These are phyloP conservation scores for Rhinichthys osculus DNA, from an alignment of 2,797 vertebrate species.

Conservation along the genomic window DNA sequence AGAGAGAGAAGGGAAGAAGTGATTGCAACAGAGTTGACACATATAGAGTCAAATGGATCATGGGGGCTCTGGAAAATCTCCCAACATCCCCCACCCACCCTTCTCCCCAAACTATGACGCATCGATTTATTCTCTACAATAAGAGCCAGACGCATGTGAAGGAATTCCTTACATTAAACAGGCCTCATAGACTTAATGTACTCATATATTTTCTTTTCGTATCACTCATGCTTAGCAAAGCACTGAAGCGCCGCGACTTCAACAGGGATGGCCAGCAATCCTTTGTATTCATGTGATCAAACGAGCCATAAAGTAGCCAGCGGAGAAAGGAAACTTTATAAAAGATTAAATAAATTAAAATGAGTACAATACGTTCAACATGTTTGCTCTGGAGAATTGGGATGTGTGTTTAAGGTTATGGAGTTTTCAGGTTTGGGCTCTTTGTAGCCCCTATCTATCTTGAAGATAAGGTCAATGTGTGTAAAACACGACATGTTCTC, in stretches of 20 bases:
- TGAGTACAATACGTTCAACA: slow-evolving; percentile 25
- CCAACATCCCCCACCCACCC: slow-evolving; percentile 34
- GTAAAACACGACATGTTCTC: neutral
- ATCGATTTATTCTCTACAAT: slow-evolving; percentile 57
- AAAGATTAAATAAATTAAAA: slow-evolving; percentile 32
- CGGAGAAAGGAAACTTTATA: neutral
- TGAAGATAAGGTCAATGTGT: neutral
- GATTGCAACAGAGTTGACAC: slow-evolving; percentile 59
- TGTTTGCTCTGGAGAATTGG: slow-evolving; percentile 10
- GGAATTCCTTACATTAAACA: slow-evolving; percentile 43
- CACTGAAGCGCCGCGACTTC: neutral
- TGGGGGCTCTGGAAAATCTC: slow-evolving; percentile 60
- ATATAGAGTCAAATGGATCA: slow-evolving; percentile 53
- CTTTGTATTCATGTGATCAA: slow-evolving; percentile 43
- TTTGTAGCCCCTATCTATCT: neutral
- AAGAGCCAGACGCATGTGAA: slow-evolving; percentile 51
- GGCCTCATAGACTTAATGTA: slow-evolving; percentile 46
- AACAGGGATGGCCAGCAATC: slow-evolving; percentile 32
- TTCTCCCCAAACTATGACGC: slow-evolving; percentile 55
- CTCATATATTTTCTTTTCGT: slow-evolving; percentile 30
- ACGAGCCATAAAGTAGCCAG: slow-evolving; percentile 25
- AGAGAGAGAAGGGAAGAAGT: slow-evolving; percentile 40
- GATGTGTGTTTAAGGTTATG: neutral
- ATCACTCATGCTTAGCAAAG: slow-evolving; percentile 42
- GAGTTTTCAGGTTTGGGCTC: neutral